Evolutionary conservation across 1,140 invertebrate genomes (phyloP).

Genomic region (Meteorus sp.): DNA sequence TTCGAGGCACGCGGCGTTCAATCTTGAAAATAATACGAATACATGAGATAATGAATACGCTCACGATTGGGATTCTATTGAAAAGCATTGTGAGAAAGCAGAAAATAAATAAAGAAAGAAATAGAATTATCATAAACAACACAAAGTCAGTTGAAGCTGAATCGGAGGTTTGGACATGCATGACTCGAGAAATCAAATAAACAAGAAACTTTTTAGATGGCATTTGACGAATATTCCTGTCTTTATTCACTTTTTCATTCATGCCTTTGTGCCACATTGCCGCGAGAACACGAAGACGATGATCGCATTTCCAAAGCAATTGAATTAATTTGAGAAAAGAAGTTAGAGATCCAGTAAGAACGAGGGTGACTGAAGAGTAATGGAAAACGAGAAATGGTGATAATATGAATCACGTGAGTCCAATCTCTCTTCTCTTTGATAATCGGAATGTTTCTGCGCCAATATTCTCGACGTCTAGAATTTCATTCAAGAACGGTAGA

Average conservation of each 20-base stretch:
- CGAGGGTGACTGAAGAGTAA: no score
- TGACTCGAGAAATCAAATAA: background rate
- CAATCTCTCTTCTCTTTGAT: conserved; percentile 24
- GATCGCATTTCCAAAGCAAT: conserved; percentile 4
- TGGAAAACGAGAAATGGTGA: background rate
- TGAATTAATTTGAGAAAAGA: conserved; percentile 19
- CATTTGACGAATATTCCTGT: no score
- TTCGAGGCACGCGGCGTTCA: conserved; percentile 19
- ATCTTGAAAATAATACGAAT: no score
- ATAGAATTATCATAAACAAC: background rate
- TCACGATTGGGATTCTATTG: conserved; percentile 6
- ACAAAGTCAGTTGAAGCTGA: no score
- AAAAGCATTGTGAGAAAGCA: background rate
- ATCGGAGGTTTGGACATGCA: no score
- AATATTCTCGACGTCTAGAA: conserved; percentile 5
- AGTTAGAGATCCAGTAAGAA: no score
- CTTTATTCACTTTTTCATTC: no score
- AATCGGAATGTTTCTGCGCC: conserved; percentile 16
- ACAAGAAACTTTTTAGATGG: background rate
- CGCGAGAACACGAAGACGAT: background rate
- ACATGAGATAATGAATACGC: no score
- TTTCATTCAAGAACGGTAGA: conserved; percentile 5
- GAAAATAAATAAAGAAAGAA: background rate
- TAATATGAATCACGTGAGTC: background rate
- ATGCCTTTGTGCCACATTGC: no score